Conservation (phyloP, 2,113 vertebrate species). For the Tachysurus vachellii region DNA sequence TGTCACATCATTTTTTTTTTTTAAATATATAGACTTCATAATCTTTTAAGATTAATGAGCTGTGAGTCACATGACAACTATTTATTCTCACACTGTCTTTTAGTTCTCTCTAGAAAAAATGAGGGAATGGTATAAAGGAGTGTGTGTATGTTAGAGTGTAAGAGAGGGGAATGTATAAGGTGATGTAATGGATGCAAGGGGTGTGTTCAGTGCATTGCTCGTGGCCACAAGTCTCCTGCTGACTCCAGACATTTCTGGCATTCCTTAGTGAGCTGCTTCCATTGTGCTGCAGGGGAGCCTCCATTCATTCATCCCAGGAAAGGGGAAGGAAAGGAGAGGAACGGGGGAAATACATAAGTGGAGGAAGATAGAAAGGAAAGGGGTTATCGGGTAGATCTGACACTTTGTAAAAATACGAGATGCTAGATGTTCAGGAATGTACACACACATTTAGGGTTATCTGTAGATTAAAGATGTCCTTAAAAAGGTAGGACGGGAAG, state of each 20-base stretch:
- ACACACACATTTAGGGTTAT: background rate
- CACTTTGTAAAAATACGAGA: constrained; percentile 26
- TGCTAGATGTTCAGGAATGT: constrained; percentile 26
- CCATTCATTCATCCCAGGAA: constrained; percentile 51
- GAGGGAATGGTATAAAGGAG: constrained; percentile 1
- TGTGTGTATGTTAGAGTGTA: background rate
- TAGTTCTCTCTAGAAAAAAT: background rate
- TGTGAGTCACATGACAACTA: background rate
- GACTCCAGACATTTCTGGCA: constrained; percentile 57
- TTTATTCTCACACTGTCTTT: background rate
- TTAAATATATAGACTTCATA: too few relatives aligned
- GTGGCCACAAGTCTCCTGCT: constrained; percentile 55
- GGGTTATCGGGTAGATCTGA: background rate
- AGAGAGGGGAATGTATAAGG: constrained; percentile 10
- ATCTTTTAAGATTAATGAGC: background rate
- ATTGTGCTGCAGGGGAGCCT: constrained; percentile 54
- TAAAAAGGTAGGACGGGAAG: background rate
- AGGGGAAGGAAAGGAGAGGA: constrained; percentile 44
- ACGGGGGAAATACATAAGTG: constrained; percentile 21
- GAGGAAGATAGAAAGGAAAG: background rate
- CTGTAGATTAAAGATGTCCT: background rate
- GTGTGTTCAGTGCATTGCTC: constrained; percentile 30
- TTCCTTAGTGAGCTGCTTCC: constrained; percentile 49
- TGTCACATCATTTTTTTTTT: background rate
- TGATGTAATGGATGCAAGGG: constrained; percentile 53